Base-by-base conservation (phyloP, 2,113 vertebrate species). In the Eptesicus fuscus region DNA sequence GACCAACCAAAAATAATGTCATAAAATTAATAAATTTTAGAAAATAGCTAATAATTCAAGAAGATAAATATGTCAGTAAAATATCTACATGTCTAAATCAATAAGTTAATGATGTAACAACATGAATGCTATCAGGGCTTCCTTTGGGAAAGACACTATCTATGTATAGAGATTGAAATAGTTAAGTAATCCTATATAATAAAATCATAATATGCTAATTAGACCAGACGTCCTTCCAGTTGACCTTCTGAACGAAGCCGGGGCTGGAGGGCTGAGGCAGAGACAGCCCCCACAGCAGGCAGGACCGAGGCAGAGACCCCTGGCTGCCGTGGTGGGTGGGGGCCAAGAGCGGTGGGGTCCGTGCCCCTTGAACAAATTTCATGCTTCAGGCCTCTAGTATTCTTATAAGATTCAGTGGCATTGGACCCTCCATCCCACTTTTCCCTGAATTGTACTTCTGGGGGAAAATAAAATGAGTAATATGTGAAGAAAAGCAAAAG, bases 21-120 rank as follows among this genome's bases (percentile, higher is more conserved):
- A 88, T 67, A 63, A 93, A 63, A 73, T 79, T 76, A 63, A 88
- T 2, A 77, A 77, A 80, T 74, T 28, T 76, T 67, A 42, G 2
- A 79, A 83, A 90, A 44, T 30, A 67, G 23, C 5, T 42, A 71
- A 59, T 74, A 82, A 90, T 79, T 61, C 47, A 80, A 49, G 44
- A 30, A 82, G 23, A 32, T 59, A 95, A 85, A 56, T 9, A 69
- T 25, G 56, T 88, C 20, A 65, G 25, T 67, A 79, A 91, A 49
- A 20, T 23, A 59, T 49, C 32, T 47, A n/a, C 1, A 28, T 17
- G 16, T 16, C 30, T 88, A 32, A 25, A 70, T 59, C 65, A 51
- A 23, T 83, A 89, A 82, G 7, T 77, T 87, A 86, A 88, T 42
- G 44, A 88, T 9, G 2, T 7, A 83, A n/a, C 4, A 65, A 32